phyloP scores from a whole-genome alignment of 2,113 vertebrate genomes.

The Gorsachius goisagi region DNA sequence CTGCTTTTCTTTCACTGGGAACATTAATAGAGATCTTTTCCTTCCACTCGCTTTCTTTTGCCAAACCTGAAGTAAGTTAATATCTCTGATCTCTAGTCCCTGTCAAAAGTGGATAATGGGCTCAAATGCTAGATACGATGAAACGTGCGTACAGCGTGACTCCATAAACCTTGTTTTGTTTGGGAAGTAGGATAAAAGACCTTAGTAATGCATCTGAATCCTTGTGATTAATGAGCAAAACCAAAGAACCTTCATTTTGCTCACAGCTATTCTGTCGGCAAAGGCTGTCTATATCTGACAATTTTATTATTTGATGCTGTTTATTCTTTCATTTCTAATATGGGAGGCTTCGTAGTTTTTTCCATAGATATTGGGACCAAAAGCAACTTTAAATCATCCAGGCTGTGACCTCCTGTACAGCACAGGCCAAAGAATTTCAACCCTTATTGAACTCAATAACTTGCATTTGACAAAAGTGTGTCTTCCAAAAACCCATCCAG shows the following conservation, averaged over 20 bases:
- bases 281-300: background rate
- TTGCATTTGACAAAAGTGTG: background rate
- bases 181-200: background rate
- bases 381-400: constrained; percentile 9
- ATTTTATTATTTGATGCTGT: background rate
- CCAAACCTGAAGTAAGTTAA: background rate
- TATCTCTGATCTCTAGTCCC: background rate
- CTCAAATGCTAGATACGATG: background rate
- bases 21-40: background rate
- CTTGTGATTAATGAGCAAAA: background rate
- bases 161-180: background rate
- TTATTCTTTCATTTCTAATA: background rate
- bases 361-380: background rate
- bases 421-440: constrained; percentile 11
- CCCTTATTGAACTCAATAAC: constrained; percentile 16
- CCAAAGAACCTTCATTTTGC: background rate
- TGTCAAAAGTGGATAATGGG: background rate
- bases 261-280: background rate
- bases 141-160: background rate
- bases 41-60: background rate
- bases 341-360: background rate
- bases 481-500: constrained; percentile 36
- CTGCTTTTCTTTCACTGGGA: background rate
- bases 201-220: background rate
- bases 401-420: background rate